phyloP scores from a whole-genome alignment of 2,797 vertebrate genomes.

The Leptodactylus fallax region DNA sequence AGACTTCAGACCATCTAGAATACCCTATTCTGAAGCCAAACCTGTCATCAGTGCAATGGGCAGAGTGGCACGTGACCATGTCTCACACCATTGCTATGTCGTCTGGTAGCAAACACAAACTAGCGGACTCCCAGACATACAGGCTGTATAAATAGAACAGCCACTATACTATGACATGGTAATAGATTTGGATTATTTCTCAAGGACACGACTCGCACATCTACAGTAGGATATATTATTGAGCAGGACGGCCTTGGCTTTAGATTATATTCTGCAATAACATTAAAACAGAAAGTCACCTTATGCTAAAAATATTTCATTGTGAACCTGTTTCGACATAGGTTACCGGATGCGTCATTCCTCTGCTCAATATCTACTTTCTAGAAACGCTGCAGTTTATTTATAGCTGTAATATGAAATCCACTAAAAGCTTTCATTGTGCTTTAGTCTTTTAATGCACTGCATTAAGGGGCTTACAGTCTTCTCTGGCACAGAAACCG shows the following conservation, averaged over 20 bases:
- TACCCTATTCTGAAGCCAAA: background rate
- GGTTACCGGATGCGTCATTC: constrained; percentile 14
- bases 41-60: background rate
- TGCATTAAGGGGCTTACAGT: constrained; percentile 55
- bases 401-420: constrained; percentile 53
- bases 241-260: background rate
- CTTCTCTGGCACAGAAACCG: constrained; percentile 38
- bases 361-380: constrained; percentile 32
- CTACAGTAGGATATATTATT: background rate
- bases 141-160: constrained; percentile 39
- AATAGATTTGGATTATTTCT: constrained; percentile 40
- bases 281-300: background rate
- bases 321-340: constrained; percentile 12
- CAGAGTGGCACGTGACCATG: background rate
- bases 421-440: constrained; percentile 58
- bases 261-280: background rate
- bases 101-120: background rate
- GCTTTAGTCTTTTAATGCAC: constrained; percentile 44
- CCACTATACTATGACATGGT: constrained; percentile 1
- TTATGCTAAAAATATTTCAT: constrained; percentile 30
- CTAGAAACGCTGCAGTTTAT: constrained; percentile 40
- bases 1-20: background rate
- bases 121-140: constrained; percentile 1
- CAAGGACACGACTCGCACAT: constrained; percentile 48
- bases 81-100: background rate